These are phyloP conservation scores for Cyrtonyx montezumae DNA, from an alignment of 2,113 vertebrate genomes.

Conservation along the genomic window DNA sequence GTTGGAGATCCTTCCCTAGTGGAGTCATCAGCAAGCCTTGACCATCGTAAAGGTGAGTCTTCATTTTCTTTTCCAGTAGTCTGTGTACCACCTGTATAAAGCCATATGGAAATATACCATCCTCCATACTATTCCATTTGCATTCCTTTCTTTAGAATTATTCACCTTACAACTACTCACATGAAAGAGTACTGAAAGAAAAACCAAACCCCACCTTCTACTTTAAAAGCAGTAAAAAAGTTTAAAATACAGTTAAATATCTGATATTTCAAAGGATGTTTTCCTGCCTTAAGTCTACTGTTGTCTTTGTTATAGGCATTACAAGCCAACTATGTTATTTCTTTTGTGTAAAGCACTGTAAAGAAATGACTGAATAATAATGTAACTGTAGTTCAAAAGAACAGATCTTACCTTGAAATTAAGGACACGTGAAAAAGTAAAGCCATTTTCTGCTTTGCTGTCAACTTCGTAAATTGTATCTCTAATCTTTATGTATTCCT, in stretches of 20 bases:
- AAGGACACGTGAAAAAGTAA: constrained; percentile 86
- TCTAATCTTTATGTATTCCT: constrained; percentile 90
- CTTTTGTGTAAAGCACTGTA: background rate
- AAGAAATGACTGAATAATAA: background rate
- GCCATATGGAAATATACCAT: too few species aligned
- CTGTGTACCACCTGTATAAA: too few species aligned
- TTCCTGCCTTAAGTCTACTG: background rate
- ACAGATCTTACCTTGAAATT: constrained; percentile 82
- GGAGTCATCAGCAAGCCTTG: too few species aligned
- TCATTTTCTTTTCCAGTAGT: too few species aligned
- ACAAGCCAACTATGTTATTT: background rate
- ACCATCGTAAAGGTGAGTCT: too few species aligned
- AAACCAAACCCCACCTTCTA: background rate
- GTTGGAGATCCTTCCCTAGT: too few species aligned
- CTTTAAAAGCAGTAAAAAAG: background rate
- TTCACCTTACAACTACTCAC: too few species aligned
- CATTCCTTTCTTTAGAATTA: too few species aligned
- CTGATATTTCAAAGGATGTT: background rate
- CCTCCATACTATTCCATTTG: too few species aligned
- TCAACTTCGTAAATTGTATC: constrained; percentile 89
- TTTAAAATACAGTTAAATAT: background rate
- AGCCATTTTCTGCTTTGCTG: constrained; percentile 81
- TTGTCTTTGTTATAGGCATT: background rate
- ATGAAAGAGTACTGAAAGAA: background rate
- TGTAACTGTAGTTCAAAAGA: background rate